phyloP scores from a whole-genome alignment of 2,113 vertebrate species.

The Laterallus jamaicensis region DNA sequence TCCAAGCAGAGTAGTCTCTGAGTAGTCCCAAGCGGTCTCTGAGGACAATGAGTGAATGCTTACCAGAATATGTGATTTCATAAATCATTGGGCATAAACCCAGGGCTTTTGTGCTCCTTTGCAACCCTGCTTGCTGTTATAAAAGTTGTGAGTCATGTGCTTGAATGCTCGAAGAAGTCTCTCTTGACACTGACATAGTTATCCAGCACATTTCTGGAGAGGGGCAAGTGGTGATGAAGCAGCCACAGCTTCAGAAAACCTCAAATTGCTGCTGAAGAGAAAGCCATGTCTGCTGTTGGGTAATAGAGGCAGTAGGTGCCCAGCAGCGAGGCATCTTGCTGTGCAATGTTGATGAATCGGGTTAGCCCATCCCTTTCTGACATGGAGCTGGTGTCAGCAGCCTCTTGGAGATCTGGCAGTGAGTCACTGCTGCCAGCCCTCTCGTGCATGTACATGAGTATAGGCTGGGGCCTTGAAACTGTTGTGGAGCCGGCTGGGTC shows the following conservation, averaged over 20 bases:
- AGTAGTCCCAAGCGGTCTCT: rapidly evolving
- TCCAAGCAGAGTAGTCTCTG: not conserved
- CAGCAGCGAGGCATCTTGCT: rapidly evolving
- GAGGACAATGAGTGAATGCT: not conserved
- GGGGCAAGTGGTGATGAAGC: not conserved
- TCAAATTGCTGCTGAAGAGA: not conserved
- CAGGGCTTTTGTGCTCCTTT: not conserved
- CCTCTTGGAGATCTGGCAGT: not conserved
- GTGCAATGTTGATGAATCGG: not conserved
- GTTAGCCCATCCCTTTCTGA: not conserved
- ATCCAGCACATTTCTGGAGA: not conserved
- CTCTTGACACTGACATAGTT: not conserved
- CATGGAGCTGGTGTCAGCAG: not conserved
- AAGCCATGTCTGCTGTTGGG: rapidly evolving
- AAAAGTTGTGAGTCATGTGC: not conserved
- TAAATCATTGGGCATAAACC: not conserved
- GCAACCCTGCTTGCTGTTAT: not conserved
- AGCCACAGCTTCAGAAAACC: not conserved
- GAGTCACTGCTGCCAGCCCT: not conserved
- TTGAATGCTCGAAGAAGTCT: not conserved
- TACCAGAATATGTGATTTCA: not conserved
- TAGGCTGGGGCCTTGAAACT: not conserved
- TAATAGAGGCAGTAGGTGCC: not conserved
- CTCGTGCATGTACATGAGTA: not conserved
- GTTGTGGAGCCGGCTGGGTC: not conserved